Conservation (phyloP, 2,797 vertebrate genomes). For the Onychomys leucogaster region DNA sequence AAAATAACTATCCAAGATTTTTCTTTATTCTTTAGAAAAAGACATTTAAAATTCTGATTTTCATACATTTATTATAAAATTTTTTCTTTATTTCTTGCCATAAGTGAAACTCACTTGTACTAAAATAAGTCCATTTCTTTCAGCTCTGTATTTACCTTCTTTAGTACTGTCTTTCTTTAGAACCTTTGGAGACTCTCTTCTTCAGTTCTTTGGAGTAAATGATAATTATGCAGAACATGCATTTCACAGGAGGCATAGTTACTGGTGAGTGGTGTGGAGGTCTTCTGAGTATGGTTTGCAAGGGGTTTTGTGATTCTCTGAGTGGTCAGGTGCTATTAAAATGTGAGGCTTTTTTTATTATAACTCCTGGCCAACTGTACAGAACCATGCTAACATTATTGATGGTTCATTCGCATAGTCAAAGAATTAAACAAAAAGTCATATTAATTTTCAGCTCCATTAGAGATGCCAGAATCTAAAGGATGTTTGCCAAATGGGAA, state of each 20-base stretch:
- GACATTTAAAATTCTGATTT: constrained; percentile 38
- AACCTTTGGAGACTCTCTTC: constrained; percentile 16
- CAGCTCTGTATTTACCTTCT: constrained; percentile 4
- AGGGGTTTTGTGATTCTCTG: neutral
- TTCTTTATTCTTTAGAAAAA: constrained; percentile 15
- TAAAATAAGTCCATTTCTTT: constrained; percentile 55
- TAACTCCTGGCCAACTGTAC: neutral
- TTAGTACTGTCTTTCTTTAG: constrained; percentile 44
- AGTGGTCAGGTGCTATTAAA: constrained; percentile 44
- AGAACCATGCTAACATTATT: constrained; percentile 48
- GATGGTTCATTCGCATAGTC: constrained; percentile 64
- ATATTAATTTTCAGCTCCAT: constrained; percentile 85
- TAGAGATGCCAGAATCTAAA: constrained; percentile 80
- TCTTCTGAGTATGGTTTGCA: neutral
- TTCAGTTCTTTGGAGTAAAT: constrained; percentile 41
- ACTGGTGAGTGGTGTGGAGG: neutral
- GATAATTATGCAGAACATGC: neutral
- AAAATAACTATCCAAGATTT: neutral
- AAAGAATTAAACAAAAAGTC: constrained; percentile 79
- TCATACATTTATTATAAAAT: neutral
- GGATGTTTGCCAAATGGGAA: constrained; percentile 81
- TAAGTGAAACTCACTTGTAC: neutral
- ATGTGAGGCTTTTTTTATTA: neutral
- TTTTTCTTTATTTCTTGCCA: neutral
- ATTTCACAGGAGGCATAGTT: constrained; percentile 28